Base-by-base conservation (phyloP, 2,888 invertebrate species). In the Fissipunctia ypsillon region DNA sequence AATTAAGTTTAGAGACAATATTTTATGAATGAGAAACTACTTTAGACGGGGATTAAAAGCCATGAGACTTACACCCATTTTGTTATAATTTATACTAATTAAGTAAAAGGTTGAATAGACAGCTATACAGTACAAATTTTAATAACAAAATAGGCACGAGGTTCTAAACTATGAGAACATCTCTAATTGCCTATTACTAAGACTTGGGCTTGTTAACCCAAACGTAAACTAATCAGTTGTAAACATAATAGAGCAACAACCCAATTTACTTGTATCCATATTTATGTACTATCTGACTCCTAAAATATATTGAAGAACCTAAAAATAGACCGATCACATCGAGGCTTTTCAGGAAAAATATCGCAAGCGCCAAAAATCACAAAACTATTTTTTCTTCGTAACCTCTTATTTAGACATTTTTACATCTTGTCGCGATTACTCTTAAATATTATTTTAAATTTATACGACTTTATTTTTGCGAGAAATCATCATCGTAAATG, bases 1-100 rank as follows among this genome's bases (percentile, higher is more conserved):
- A 84, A 86, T 86, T 85, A 88, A 84, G 78, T 85, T 79, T 75
- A 78, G 74, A 76, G 64, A 80, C 76, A 81, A 77, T 82, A 76
- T 84, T 83, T 75, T 64, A 76, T 70, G 71, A 78, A 76, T 75
- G 67, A 64, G 64, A 59, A 64, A 69, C 50, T 35, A 72, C 70
- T 77, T 77, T 48, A 57, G 45, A 69, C 43, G 41, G 16, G 59
- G 57, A 66, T 76, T 59, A 74, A 78, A 71, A 67, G 48, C 59
- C 52, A 59, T 16, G 35, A 41, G 14, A 25, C 12, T 35, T 25
- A 65, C 14, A 68, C 16, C 48, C 10, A 16, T 79, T 80, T 80
- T 70, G 14, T 56, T 48, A n/a, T 54, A 0, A 48, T 69, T 45
- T 45, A 25, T 31, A 52, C 45, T 59, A 61, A 64, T 57, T 50